A percentile compares a stretch with the other conserved stretches of the same genome.
phyloP scores from a whole-genome alignment of 2,113 vertebrate species.

The Catharus minimus region DNA sequence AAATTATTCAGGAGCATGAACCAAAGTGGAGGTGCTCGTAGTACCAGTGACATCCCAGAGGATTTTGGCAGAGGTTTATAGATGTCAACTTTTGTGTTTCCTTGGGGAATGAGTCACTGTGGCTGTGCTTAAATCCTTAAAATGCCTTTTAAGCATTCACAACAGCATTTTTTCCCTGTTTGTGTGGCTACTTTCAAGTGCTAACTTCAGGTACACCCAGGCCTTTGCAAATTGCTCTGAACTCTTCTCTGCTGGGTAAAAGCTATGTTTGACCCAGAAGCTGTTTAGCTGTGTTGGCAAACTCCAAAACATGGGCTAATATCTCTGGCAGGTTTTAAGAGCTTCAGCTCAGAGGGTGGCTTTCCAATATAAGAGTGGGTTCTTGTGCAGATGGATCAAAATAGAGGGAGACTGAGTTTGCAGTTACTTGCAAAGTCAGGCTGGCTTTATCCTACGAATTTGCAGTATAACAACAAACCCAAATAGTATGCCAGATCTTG shows the following conservation, averaged over 20 bases:
- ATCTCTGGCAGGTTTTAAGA: not conserved
- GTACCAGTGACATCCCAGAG: not conserved
- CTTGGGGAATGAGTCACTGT: not conserved
- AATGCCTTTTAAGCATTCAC: not conserved
- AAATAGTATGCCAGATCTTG: not conserved
- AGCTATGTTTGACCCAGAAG: not conserved
- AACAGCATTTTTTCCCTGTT: not conserved
- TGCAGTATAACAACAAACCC: not conserved
- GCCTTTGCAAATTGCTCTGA: not conserved
- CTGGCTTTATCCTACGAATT: constrained; percentile 11
- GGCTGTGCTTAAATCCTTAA: not conserved
- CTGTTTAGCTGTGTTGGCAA: not conserved
- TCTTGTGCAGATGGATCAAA: constrained; percentile 12
- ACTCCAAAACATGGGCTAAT: not conserved
- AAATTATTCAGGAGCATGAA: constrained; percentile 1
- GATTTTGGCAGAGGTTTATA: not conserved
- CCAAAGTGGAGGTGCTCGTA: not conserved
- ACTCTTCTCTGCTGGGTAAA: not conserved
- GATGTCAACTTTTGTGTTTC: not conserved
- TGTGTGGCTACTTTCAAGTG: not conserved
- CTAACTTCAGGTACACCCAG: not conserved
- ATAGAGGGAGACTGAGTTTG: not conserved
- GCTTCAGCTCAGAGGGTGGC: not conserved
- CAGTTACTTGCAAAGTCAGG: constrained; percentile 4
- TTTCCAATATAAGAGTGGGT: not conserved